Base-by-base conservation (phyloP, 2,888 invertebrate genomes). In the Brachycybe producta region DNA sequence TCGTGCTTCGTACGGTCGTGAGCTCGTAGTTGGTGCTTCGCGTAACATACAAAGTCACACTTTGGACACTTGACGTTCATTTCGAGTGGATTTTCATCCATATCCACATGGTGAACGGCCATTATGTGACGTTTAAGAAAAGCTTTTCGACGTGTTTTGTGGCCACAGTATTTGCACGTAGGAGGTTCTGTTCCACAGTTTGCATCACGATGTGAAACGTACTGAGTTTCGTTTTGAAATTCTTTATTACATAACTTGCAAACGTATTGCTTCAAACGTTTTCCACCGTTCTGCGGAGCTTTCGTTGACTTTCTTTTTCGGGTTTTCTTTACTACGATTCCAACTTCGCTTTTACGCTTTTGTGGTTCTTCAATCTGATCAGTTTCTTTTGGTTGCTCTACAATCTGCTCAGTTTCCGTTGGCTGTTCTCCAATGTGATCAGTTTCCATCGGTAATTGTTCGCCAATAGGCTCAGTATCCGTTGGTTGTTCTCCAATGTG, bases 1-100 rank as follows among this genome's bases (percentile, higher is more conserved):
- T 56, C 55, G 40, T 60, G 59, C 40, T 56, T 58, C 39, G 61
- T 43, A 15, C 56, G 44, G 7, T 51, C 39, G 47, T 62, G 62
- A 27, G 57, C 52, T 46, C 60, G 60, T 30, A 61, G 49, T 49
- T 58, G 58, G 50, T 58, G 54, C n/a, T 61, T 59, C 8, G 58
- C 57, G 19, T 59, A 53, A 32, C 58, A 58, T 23, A 47, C 54
- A 49, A 41, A 48, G 15, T 26, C 27, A 28, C 48, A 48, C 26
- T 48, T 30, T 5, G 27, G n/a, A 40, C 48, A 48, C 11, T 21
- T 11, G 2, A 17, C 23, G 2, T 26, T 30, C 19, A 21, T 28
- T 7, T 15, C 7, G 19, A 43, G 43, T 7, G 43, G 43, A 17
- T 43, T 43, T 15, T 30, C 43, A 2, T 1, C 30, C 2, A 21